Evolutionary conservation across 2,113 vertebrate species (phyloP).

Genomic region (Hirundichthys speculiger): DNA sequence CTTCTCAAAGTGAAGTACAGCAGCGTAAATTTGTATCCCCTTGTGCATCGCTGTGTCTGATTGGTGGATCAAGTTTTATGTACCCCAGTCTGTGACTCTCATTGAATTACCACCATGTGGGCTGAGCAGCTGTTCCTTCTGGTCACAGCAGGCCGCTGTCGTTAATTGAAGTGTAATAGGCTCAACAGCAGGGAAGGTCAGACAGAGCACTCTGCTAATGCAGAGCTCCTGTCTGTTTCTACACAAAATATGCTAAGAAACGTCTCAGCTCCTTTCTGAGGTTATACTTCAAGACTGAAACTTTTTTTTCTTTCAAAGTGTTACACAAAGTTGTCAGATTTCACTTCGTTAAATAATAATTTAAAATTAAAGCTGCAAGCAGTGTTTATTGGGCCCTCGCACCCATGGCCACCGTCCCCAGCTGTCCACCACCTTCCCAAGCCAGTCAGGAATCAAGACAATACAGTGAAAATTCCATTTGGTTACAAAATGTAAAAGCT

Average conservation of each 20-base stretch:
- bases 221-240: conserved; percentile 74
- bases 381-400: too few relatives aligned
- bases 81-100: conserved; percentile 79
- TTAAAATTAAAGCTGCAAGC: too few relatives aligned
- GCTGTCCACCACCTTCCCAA: too few relatives aligned
- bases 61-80: conserved; percentile 79
- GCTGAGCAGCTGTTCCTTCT: conserved; percentile 89
- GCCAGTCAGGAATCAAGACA: too few relatives aligned
- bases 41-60: conserved; percentile 68
- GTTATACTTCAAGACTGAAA: conserved; percentile 1
- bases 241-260: conserved; percentile 51
- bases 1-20: conserved; percentile 55
- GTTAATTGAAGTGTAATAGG: conserved; percentile 94
- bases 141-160: conserved; percentile 82
- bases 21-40: conserved; percentile 81
- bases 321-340: neutral
- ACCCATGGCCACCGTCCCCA: too few relatives aligned
- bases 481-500: too few relatives aligned
- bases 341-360: too few relatives aligned
- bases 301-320: neutral
- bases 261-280: conserved; percentile 19
- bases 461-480: too few relatives aligned
- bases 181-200: conserved; percentile 89
- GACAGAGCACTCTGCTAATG: conserved; percentile 79
- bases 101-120: conserved; percentile 92